Base-by-base conservation (phyloP, 2,888 invertebrate genomes). In the Drosophila anomelani region DNA sequence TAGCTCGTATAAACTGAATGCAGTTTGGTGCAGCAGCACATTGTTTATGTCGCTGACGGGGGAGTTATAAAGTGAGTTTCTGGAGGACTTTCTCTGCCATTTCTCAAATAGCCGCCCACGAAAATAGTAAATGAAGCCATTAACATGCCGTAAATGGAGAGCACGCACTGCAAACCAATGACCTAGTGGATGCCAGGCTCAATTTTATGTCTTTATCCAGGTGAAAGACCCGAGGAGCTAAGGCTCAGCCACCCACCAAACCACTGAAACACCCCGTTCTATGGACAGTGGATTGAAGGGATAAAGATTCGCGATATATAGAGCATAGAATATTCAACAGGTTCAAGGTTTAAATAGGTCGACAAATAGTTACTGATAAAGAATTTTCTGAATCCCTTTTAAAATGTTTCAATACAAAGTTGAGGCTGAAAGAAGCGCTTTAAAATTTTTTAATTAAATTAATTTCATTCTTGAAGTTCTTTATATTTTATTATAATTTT, bases 1-100 rank as follows among this genome's bases (percentile, higher is more conserved):
- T 92, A 91, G 92, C 91, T 91, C 91, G 3, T 32, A 91, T 92
- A 91, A 91, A 91, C 89, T 88, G 89, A 71, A 72, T 78, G 79
- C 76, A 78, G 80, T 82, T 83, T 79, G 77, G 78, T 72, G 62
- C 63, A 64, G 62, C 63, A 64, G 15, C 68, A 75, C 66, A 44
- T 60, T 58, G 44, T 32, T 44, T 53, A 26, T 53, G 32, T 38
- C 32, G 12, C 49, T 13, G 8, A 10, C 29, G 23, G 15, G 34
- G 56, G 26, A 26, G 60, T 55, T 26, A 26, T 53, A 17, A 23
- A 49, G 41, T 26, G 32, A 39, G 12, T 44, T 61, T 34, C 6
- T 23, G 3, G 23, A 26, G 34, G 39, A 44, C 58, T 69, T 68
- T 69, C 69, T 68, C 68, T 39, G 34, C 15, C 13, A 63, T 60